phyloP scores from a whole-genome alignment of 1,140 invertebrate genomes.

The Macrobrachium nipponense region DNA sequence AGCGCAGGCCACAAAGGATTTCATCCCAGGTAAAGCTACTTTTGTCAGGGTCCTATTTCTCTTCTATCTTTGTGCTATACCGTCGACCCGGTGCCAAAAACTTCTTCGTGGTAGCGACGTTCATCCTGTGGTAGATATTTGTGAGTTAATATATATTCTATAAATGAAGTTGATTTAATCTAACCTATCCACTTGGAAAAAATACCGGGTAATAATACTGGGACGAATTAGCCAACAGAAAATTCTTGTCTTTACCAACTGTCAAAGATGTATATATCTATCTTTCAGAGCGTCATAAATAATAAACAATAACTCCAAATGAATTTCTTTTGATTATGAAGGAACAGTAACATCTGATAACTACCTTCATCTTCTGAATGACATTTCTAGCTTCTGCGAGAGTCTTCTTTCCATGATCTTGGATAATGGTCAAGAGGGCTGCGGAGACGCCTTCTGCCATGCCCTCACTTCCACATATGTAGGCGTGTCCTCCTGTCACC shows the following conservation, averaged over 20 bases:
- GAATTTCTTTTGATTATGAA: background rate
- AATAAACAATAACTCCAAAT: background rate
- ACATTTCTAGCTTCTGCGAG: slow-evolving; percentile 81
- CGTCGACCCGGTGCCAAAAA: slow-evolving; percentile 79
- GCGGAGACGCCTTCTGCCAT: slow-evolving; percentile 98
- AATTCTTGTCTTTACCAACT: background rate
- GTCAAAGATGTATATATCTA: no score
- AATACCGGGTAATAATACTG: no score
- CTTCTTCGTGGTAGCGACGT: slow-evolving; percentile 95
- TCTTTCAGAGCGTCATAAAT: background rate
- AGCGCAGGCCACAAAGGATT: no score
- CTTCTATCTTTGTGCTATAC: no score
- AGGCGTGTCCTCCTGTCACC: slow-evolving; percentile 87
- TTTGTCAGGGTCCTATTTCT: no score
- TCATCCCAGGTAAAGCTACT: no score
- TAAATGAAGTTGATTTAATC: no score
- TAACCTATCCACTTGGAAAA: background rate
- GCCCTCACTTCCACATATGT: slow-evolving; percentile 96
- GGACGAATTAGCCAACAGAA: background rate
- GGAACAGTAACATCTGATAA: background rate
- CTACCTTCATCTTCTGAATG: slow-evolving; percentile 6
- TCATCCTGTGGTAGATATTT: slow-evolving; percentile 79
- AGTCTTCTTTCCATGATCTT: slow-evolving; percentile 69
- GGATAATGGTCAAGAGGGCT: slow-evolving; percentile 77
- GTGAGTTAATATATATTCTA: no score